phyloP scores from a whole-genome alignment of 2,888 invertebrate species.

The Rhamphomyia laevipes region DNA sequence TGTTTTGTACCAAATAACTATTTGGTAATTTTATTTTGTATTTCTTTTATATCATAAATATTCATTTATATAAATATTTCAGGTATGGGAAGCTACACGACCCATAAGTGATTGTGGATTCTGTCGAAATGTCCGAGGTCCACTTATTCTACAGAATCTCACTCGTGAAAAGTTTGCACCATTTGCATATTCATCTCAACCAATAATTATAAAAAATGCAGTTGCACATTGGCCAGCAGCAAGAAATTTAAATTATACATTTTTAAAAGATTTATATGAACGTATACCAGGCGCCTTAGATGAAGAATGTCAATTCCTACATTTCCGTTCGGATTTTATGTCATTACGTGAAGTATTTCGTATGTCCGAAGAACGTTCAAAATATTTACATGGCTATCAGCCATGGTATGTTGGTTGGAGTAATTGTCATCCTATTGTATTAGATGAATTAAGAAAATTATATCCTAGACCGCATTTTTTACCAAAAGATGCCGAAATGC shows the following conservation, averaged over 20 bases:
- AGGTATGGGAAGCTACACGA: conserved; percentile 72
- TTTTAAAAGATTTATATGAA: conserved; percentile 58
- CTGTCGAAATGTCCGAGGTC: conserved; percentile 50
- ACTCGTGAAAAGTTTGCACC: conserved; percentile 54
- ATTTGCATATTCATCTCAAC: conserved; percentile 67
- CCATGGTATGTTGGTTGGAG: conserved; percentile 92
- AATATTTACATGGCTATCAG: conserved; percentile 44
- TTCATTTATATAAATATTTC: no score
- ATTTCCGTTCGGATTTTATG: conserved; percentile 72
- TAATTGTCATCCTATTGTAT: conserved; percentile 74
- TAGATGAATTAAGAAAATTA: conserved; percentile 58
- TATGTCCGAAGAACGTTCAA: conserved; percentile 55
- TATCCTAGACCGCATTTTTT: conserved; percentile 76
- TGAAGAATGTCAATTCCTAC: conserved; percentile 76
- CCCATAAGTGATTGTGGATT: conserved; percentile 72
- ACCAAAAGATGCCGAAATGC: conserved; percentile 79
- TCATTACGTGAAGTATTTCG: conserved; percentile 63
- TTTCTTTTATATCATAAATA: no score
- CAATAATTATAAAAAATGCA: conserved; percentile 67
- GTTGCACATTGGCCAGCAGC: conserved; percentile 67
- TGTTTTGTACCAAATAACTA: conserved; percentile 77
- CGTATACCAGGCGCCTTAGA: conserved; percentile 57
- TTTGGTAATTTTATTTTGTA: conserved; percentile 33
- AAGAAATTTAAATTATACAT: conserved; percentile 50
- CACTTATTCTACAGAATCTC: conserved; percentile 55